Evolutionary conservation across 2,113 vertebrate genomes (phyloP), one percentile per base, ranked within the genome.

Genomic region (Ariopsis seemanni): DNA sequence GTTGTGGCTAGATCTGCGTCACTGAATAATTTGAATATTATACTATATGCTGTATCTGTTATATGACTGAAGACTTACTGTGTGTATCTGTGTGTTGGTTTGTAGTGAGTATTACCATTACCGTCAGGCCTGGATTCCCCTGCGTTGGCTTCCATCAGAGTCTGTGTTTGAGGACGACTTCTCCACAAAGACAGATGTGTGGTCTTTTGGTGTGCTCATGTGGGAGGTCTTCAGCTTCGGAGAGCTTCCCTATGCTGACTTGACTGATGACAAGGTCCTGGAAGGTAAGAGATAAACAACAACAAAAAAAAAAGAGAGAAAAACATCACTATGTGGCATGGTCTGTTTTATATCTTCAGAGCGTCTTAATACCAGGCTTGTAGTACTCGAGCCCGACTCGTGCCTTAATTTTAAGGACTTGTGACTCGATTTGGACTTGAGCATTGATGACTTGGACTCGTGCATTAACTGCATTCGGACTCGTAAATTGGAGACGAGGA

Each of bases 81-180:
- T 89, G 22, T 53, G 22, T 88, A 57, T 57, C 1, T 67, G 22
- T 85, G 22, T 85, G 10, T 84, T 30, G 72, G 53, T 83, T 1
- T 74, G 48, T 93, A 97, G 97, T 9, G 97, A 97, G 90, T 97
- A 97, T 92, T 97, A 96, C 94, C 95, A 96, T 88, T 96, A 96
- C 91, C 96, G 95, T 82, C 97, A 97, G 90, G 95, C 96, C 71
- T 96, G 95, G 96, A 96, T 97, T 84, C 97, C 97, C 0, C 93
- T 97, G 87, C 97, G 96, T 90, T 97, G 97, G 97, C 97, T 97
- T 94, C 94, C 97, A 0, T 95, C 96, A 0, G 97, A 97, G 89
- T 95, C 97, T 0, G 93, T 97, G 86, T 93, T 97, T 89, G 97
- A 97, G 58, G 96, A 96, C 0, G 97, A 97, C 87, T 97, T 97